These are phyloP conservation scores for Peribatodes rhomboidaria DNA, from an alignment of 2,888 invertebrate species.

Conservation along the genomic window DNA sequence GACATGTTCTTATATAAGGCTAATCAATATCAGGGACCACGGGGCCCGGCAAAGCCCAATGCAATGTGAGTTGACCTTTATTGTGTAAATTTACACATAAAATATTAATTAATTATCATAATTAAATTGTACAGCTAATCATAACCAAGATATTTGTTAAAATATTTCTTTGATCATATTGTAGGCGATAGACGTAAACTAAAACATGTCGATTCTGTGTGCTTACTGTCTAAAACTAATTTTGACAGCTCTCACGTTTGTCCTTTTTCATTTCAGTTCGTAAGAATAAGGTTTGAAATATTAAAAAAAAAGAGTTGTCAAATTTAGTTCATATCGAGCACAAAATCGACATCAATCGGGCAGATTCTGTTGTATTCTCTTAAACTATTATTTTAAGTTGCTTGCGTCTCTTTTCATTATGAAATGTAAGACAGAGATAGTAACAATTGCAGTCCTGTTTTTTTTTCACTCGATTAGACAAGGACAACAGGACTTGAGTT, in stretches of 20 bases:
- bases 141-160: slow-evolving; percentile 1
- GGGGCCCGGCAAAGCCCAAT: not conserved
- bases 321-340: not conserved
- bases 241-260: no score
- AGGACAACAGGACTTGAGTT: not conserved
- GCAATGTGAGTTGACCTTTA: not conserved
- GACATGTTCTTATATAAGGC: no score
- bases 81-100: not conserved
- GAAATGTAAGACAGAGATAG: not conserved
- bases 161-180: not conserved
- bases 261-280: not conserved
- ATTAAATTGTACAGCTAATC: not conserved
- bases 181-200: not conserved
- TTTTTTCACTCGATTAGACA: not conserved
- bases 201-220: not conserved
- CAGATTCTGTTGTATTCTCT: no score
- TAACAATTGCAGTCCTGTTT: not conserved
- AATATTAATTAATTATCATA: not conserved
- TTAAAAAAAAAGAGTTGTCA: no score
- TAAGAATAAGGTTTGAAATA: no score
- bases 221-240: not conserved
- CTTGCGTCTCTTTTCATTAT: not conserved
- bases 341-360: not conserved
- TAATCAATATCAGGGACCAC: not conserved
- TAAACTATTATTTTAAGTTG: not conserved